Evolutionary conservation across 2,888 invertebrate genomes (phyloP).

Genomic region (Dinocampus coccinellae): DNA sequence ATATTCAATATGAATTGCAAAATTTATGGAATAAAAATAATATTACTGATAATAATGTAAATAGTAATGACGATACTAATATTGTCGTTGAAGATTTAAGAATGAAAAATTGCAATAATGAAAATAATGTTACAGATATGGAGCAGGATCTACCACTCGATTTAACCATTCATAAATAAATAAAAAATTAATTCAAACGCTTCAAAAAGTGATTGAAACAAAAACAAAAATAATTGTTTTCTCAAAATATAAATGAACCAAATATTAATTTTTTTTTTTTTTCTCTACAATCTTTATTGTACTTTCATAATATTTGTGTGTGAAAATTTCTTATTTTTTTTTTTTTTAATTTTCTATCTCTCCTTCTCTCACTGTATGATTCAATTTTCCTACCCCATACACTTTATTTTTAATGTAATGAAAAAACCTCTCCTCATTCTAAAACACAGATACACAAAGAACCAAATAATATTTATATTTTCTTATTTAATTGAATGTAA

Average conservation of each 20-base stretch:
- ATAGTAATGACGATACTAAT: constrained; percentile 48
- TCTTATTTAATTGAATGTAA: not conserved
- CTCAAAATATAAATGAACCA: constrained; percentile 17
- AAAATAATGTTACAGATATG: constrained; percentile 54
- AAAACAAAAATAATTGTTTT: not conserved
- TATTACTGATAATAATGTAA: constrained; percentile 45
- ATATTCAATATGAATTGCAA: constrained; percentile 62
- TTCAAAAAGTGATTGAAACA: not conserved
- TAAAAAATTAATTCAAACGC: not conserved
- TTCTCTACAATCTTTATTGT: not conserved
- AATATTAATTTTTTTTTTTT: constrained; percentile 14
- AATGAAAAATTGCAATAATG: constrained; percentile 68
- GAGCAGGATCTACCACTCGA: constrained; percentile 69
- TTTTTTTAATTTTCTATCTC: not conserved
- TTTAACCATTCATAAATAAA: constrained; percentile 67
- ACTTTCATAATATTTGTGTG: not conserved
- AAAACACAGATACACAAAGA: not conserved
- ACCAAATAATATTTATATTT: not conserved
- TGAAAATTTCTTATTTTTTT: not conserved
- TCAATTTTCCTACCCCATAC: too few relatives aligned
- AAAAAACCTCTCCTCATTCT: not conserved
- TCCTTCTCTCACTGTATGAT: not conserved
- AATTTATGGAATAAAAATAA: constrained; percentile 56
- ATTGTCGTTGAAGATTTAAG: constrained; percentile 60
- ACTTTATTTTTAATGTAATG: not conserved